Percentiles rank a stretch among this genome's conserved stretches.
Conservation (phyloP, 2,797 vertebrate species). For the Ctenochaetus hawaiiensis region DNA sequence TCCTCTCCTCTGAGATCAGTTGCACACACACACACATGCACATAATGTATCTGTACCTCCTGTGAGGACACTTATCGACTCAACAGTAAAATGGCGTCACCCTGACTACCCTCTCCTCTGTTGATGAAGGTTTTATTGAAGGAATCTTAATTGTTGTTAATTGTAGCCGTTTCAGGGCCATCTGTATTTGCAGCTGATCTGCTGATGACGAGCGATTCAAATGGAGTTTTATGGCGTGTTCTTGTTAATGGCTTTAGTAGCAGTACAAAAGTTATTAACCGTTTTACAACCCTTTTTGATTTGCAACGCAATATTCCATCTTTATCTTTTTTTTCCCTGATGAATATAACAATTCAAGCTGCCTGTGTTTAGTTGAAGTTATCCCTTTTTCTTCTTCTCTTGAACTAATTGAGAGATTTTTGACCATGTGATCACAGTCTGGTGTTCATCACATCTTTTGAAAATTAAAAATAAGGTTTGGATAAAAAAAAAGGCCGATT, state of each 20-base stretch:
- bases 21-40: slow-evolving; percentile 25
- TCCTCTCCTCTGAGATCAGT: slow-evolving; percentile 43
- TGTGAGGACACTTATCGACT: slow-evolving; percentile 64
- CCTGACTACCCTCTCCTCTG: slow-evolving; percentile 25
- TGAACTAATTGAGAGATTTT: slow-evolving; percentile 17
- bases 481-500: slow-evolving; percentile 4
- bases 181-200: slow-evolving; percentile 45
- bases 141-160: slow-evolving; percentile 60
- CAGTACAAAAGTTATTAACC: slow-evolving; percentile 39
- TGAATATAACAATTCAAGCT: slow-evolving; percentile 27
- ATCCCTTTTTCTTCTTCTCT: background rate
- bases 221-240: slow-evolving; percentile 30
- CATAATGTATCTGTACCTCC: slow-evolving; percentile 34
- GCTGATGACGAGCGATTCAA: slow-evolving; percentile 41
- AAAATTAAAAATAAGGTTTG: slow-evolving; percentile 5
- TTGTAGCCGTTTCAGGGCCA: slow-evolving; percentile 34
- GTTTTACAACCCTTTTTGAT: slow-evolving; percentile 51
- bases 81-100: slow-evolving; percentile 66
- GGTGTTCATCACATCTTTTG: background rate
- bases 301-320: slow-evolving; percentile 20
- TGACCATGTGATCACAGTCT: background rate
- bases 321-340: slow-evolving; percentile 7
- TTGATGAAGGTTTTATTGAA: slow-evolving; percentile 58
- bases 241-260: slow-evolving; percentile 42
- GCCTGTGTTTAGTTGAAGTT: background rate